These are phyloP conservation scores for Rhinoderma darwinii DNA, from an alignment of 2,113 vertebrate species.

Conservation along the genomic window DNA sequence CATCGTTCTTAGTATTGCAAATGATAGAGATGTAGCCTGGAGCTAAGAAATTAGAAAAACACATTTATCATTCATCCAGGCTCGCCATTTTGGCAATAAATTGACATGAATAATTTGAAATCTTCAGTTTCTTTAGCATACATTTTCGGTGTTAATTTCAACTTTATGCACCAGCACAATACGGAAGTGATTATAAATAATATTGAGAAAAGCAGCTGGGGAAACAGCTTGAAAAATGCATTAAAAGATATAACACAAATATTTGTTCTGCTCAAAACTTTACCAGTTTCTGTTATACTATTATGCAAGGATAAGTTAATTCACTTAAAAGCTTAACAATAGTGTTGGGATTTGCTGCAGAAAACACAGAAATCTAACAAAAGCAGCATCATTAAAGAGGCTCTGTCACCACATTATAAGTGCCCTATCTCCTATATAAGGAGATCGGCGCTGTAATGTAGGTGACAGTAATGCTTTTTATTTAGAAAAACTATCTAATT, in stretches of 20 bases:
- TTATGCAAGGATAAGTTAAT: neutral
- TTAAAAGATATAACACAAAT: neutral
- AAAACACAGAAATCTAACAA: neutral
- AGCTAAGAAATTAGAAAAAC: slow-evolving; percentile 56
- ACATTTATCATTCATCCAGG: slow-evolving; percentile 50
- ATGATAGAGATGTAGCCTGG: slow-evolving; percentile 38
- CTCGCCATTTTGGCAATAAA: slow-evolving; percentile 46
- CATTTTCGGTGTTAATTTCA: slow-evolving; percentile 32
- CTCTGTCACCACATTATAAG: no score
- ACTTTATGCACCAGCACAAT: slow-evolving; percentile 5
- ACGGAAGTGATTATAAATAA: slow-evolving; percentile 36
- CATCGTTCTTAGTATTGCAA: slow-evolving; percentile 44
- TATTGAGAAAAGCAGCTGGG: neutral
- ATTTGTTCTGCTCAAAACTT: neutral
- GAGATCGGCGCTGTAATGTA: no score
- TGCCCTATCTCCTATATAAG: no score
- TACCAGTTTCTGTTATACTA: neutral
- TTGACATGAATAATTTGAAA: slow-evolving; percentile 36
- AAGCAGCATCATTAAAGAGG: neutral
- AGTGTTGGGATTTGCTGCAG: neutral
- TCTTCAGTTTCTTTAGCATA: slow-evolving; percentile 36
- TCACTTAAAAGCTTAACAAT: neutral
- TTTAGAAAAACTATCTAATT: no score
- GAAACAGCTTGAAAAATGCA: neutral
- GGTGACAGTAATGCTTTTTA: no score